Evolutionary conservation across 2,888 invertebrate genomes (phyloP).

Genomic region (Brenthis daphne): DNA sequence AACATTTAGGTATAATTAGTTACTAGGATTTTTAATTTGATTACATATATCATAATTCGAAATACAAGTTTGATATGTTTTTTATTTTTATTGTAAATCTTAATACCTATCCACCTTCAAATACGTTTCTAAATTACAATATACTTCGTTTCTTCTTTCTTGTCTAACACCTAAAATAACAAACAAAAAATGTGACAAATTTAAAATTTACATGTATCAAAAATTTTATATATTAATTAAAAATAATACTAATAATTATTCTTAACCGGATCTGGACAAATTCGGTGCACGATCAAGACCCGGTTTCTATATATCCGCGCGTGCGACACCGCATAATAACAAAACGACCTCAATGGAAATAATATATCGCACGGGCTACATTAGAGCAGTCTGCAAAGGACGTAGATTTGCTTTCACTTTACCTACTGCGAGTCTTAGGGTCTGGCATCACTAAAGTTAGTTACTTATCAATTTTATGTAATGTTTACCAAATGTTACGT

Average conservation of each 20-base stretch:
- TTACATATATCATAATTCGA: too few species aligned
- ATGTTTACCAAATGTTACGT: neutral
- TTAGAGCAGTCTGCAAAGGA: slow-evolving; percentile 32
- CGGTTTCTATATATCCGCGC: slow-evolving; percentile 30
- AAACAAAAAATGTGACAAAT: too few species aligned
- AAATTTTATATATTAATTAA: too few species aligned
- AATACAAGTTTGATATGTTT: too few species aligned
- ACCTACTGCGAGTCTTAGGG: slow-evolving; percentile 6
- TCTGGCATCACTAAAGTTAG: neutral
- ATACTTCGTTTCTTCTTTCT: too few species aligned
- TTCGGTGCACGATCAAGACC: slow-evolving; percentile 26
- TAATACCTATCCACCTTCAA: too few species aligned
- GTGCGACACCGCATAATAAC: slow-evolving; percentile 29
- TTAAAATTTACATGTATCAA: too few species aligned
- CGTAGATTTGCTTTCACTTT: slow-evolving; percentile 32
- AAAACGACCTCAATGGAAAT: slow-evolving; percentile 33
- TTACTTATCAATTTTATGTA: neutral
- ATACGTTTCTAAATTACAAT: too few species aligned
- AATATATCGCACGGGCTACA: slow-evolving; percentile 32
- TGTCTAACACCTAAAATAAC: too few species aligned
- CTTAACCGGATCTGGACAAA: slow-evolving; percentile 19
- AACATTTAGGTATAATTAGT: too few species aligned
- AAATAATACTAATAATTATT: neutral
- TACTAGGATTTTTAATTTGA: too few species aligned
- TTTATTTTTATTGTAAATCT: too few species aligned